phyloP scores from a whole-genome alignment of 2,888 invertebrate species.

The Pyrochroa serraticornis region DNA sequence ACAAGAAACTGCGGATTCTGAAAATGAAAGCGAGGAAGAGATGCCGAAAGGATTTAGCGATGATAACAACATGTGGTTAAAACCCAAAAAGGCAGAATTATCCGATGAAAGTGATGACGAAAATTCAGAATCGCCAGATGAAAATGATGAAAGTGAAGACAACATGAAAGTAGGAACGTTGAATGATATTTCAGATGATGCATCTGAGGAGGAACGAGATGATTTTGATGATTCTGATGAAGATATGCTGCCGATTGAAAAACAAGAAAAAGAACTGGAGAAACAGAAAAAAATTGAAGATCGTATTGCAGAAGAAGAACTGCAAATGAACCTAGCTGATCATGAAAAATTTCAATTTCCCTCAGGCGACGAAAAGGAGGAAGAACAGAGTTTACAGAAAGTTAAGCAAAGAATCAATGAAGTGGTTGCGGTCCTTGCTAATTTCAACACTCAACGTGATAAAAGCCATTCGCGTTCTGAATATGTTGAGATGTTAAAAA shows the following conservation, averaged over 20 bases:
- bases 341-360: conserved; percentile 83
- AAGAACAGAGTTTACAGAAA: conserved; percentile 77
- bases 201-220: conserved; percentile 48
- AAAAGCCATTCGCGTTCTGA: conserved; percentile 76
- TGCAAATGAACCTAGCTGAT: conserved; percentile 78
- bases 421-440: conserved; percentile 76
- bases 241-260: conserved; percentile 86
- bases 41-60: conserved; percentile 67
- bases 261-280: conserved; percentile 76
- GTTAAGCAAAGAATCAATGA: conserved; percentile 91
- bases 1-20: no score
- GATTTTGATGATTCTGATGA: conserved; percentile 55
- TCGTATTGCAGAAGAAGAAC: conserved; percentile 80
- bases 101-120: conserved; percentile 48
- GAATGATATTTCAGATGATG: conserved; percentile 50
- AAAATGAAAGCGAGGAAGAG: conserved; percentile 27
- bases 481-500: conserved; percentile 77
- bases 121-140: conserved; percentile 43
- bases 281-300: conserved; percentile 72
- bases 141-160: conserved; percentile 38
- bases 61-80: conserved; percentile 75
- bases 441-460: conserved; percentile 76
- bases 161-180: conserved; percentile 43
- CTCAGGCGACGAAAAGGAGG: conserved; percentile 73
- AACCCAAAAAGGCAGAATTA: conserved; percentile 60